These are phyloP conservation scores for Lerema accius DNA, from an alignment of 1,140 invertebrate species.

Conservation along the genomic window DNA sequence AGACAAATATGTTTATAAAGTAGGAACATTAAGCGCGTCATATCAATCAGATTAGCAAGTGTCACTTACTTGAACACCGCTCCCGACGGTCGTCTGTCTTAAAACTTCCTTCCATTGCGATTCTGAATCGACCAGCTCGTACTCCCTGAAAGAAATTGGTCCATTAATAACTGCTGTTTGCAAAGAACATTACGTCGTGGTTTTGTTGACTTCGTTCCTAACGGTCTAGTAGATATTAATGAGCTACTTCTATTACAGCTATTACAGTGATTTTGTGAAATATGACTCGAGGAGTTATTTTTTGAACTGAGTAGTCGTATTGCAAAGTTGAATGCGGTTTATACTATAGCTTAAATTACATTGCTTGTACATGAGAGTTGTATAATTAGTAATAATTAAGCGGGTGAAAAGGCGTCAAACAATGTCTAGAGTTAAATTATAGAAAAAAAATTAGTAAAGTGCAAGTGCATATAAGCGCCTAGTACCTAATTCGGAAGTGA, in stretches of 20 bases:
- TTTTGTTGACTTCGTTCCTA: conserved; percentile 11
- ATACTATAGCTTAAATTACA: too few relatives aligned
- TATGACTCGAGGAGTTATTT: neutral
- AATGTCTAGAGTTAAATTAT: too few relatives aligned
- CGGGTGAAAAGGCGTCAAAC: too few relatives aligned
- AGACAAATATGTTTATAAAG: conserved; percentile 14
- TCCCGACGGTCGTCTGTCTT: conserved; percentile 81
- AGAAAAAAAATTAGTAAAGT: too few relatives aligned
- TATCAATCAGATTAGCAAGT: conserved; percentile 16
- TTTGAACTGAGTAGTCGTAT: too few relatives aligned
- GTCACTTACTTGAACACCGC: conserved; percentile 68
- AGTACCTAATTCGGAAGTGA: too few relatives aligned
- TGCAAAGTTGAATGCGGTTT: too few relatives aligned
- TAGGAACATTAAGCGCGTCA: conserved; percentile 3
- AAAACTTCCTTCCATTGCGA: conserved; percentile 94
- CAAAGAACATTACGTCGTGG: conserved; percentile 35
- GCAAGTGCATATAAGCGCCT: too few relatives aligned
- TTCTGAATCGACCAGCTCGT: conserved; percentile 93
- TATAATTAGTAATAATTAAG: too few relatives aligned
- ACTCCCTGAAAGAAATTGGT: conserved; percentile 70
- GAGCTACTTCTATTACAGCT: conserved; percentile 7
- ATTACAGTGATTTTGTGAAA: neutral
- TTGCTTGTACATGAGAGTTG: too few relatives aligned
- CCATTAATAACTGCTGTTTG: conserved; percentile 39
- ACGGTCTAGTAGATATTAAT: conserved; percentile 20